Conservation (phyloP, 2,797 vertebrate species). For the Choloepus didactylus region DNA sequence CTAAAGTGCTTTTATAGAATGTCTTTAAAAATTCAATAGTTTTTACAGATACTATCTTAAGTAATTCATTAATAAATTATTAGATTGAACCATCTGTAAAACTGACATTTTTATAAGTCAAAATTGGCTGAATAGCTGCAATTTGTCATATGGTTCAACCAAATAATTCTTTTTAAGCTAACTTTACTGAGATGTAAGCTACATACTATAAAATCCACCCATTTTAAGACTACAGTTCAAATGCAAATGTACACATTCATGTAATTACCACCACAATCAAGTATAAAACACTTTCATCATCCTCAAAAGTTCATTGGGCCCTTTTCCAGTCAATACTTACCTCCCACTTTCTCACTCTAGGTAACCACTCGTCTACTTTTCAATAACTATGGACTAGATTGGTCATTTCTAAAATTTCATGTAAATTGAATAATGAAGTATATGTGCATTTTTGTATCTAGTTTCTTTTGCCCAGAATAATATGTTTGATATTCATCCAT, state of each 20-base stretch:
- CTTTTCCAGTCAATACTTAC: background rate
- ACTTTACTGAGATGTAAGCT: background rate
- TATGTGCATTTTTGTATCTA: background rate
- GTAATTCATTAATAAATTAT: background rate
- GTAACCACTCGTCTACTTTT: background rate
- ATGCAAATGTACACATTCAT: background rate
- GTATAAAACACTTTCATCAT: background rate
- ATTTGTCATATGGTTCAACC: background rate
- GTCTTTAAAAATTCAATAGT: constrained; percentile 5
- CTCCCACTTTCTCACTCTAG: background rate
- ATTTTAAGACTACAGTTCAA: background rate
- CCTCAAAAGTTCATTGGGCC: background rate
- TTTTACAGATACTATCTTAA: background rate
- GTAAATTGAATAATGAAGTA: background rate
- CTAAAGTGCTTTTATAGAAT: background rate
- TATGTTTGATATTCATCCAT: background rate
- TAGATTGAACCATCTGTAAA: background rate
- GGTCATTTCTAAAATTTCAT: background rate
- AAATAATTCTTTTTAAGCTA: background rate
- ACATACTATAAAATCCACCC: background rate
- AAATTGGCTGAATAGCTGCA: background rate
- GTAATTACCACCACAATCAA: background rate
- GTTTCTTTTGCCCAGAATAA: background rate
- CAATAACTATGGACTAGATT: background rate
- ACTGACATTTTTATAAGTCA: background rate